phyloP scores from a whole-genome alignment of 2,888 invertebrate genomes.

The Drosophila flavopinicola region DNA sequence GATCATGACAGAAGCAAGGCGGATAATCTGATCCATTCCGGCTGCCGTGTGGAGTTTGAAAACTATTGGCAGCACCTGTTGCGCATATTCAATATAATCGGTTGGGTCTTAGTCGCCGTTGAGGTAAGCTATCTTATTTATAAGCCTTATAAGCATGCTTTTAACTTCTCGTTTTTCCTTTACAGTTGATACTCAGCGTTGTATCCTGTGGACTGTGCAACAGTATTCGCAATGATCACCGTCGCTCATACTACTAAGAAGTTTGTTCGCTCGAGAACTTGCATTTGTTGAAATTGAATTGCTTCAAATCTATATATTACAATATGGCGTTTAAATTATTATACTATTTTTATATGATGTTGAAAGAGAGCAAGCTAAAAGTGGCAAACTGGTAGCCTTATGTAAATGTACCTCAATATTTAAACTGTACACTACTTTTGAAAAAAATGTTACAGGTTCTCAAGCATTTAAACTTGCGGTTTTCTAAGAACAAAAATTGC shows the following conservation, averaged over 20 bases:
- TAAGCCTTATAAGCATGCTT: neutral
- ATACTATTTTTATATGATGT: conserved; percentile 16
- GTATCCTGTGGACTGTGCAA: conserved; percentile 94
- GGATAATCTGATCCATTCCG: conserved; percentile 73
- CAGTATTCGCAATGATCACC: conserved; percentile 92
- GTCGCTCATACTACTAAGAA: conserved; percentile 87
- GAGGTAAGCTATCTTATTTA: conserved; percentile 61
- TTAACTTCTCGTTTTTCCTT: neutral
- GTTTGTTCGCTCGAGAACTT: neutral
- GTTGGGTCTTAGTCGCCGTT: conserved; percentile 63
- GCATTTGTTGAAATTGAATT: conserved; percentile 47
- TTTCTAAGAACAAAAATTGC: conserved; percentile 6
- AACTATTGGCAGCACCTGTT: conserved; percentile 75
- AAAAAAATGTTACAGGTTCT: conserved; percentile 9
- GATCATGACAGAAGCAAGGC: conserved; percentile 65
- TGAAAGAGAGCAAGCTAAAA: conserved; percentile 2
- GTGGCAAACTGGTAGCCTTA: neutral
- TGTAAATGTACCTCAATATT: conserved; percentile 14
- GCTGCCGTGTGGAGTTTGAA: conserved; percentile 76
- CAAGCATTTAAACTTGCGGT: neutral
- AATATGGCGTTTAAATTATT: conserved; percentile 33
- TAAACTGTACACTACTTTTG: neutral
- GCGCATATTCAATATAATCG: conserved; percentile 69
- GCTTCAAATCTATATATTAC: conserved; percentile 25
- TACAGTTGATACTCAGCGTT: conserved; percentile 87